Evolutionary conservation across 2,797 vertebrate species (phyloP).

Genomic region (Cossypha niveicapilla): DNA sequence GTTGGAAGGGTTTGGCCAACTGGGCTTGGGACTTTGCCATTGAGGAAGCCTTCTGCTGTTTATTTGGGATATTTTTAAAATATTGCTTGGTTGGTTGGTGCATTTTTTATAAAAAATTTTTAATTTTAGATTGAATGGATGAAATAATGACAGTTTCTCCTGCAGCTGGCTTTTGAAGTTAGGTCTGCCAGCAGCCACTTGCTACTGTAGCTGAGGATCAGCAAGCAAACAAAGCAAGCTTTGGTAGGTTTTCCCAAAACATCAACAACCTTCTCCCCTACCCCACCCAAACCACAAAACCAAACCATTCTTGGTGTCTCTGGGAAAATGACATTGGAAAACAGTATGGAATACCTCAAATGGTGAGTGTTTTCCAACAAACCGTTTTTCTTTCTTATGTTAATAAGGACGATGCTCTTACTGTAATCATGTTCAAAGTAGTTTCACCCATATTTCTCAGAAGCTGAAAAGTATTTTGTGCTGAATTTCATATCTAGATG

Average conservation of each 20-base stretch:
- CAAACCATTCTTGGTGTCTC: background rate
- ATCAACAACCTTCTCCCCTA: background rate
- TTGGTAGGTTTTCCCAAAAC: background rate
- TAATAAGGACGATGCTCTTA: background rate
- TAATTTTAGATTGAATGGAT: background rate
- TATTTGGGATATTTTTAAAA: background rate
- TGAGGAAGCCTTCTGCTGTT: background rate
- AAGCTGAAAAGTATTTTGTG: background rate
- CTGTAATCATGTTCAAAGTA: accelerated
- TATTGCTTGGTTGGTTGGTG: background rate
- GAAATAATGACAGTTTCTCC: background rate
- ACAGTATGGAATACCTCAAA: background rate
- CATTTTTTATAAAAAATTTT: background rate
- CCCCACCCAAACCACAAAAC: background rate
- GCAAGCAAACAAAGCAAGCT: background rate
- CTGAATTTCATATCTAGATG: background rate
- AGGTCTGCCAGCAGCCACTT: background rate
- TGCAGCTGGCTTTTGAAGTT: background rate
- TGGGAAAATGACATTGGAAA: background rate
- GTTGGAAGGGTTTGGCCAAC: background rate
- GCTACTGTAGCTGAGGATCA: background rate
- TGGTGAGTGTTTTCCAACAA: background rate
- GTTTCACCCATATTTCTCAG: background rate
- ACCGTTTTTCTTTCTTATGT: background rate
- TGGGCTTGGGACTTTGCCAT: background rate